phyloP scores from a whole-genome alignment of 2,797 vertebrate genomes.

The Anguilla marmorata region DNA sequence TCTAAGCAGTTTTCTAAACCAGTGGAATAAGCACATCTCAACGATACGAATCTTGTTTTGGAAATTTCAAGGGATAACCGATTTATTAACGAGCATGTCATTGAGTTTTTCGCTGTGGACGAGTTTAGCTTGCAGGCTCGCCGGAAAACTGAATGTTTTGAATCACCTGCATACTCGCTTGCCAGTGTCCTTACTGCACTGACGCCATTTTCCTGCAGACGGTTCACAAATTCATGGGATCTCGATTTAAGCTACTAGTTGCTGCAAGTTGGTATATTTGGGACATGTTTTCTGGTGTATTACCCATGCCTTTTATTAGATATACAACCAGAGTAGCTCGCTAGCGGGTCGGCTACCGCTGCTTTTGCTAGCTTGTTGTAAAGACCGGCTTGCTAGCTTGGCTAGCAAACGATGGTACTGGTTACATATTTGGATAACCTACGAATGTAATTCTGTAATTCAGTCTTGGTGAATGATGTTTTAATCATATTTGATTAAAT shows the following conservation, averaged over 20 bases:
- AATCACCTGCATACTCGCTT: constrained; percentile 29
- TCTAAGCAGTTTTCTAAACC: background rate
- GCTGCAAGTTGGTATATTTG: background rate
- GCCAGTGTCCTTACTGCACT: constrained; percentile 31
- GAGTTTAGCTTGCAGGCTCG: background rate
- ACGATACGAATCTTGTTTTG: constrained; percentile 11
- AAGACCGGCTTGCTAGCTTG: background rate
- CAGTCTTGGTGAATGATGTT: background rate
- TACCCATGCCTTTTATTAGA: background rate
- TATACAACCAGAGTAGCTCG: background rate
- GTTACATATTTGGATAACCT: background rate
- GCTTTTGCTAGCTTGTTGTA: background rate
- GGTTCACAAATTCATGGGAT: background rate
- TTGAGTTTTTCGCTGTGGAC: background rate
- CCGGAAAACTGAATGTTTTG: constrained; percentile 25
- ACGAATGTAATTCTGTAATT: background rate
- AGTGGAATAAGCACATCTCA: background rate
- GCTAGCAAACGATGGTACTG: background rate
- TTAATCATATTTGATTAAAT: background rate
- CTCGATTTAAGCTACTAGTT: background rate
- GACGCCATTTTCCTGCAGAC: constrained; percentile 38
- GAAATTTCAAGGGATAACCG: background rate
- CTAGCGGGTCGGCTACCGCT: background rate
- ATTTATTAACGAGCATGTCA: background rate
- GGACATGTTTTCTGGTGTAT: background rate